Base-by-base conservation (phyloP, 2,888 invertebrate genomes). In the Pheosia tremula region DNA sequence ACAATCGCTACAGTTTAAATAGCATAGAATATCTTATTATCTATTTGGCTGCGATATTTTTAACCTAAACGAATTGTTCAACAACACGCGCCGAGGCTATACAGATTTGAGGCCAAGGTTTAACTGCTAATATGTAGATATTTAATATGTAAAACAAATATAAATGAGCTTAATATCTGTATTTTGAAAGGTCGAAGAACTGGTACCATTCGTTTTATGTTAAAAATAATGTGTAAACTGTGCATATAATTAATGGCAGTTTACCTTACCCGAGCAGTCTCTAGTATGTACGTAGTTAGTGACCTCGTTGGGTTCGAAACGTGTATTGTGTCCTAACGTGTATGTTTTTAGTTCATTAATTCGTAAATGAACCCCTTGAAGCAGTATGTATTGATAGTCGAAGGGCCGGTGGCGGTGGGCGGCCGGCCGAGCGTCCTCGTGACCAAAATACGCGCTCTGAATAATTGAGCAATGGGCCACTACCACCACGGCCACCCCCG, bases 401-500 rank as follows among this genome's bases (percentile, higher is more conserved):
- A 79, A 75, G 77, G 77, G 75, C 78, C 72, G 75, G 69, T 69
- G 72, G 77, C 76, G 79, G 77, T 77, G 79, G 75, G 72, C 69
- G 69, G 75, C 59, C 66, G 74, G 73, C 72, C 78, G 72, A 69
- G 63, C 82, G 91, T 85, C 90, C 90, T 87, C 90, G 88, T 90
- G 89, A 89, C 91, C 89, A 91, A 90, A 92, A 91, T 92, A 92
- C 89, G 84, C 80, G 82, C 76, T 76, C 75, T 92, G 91, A 92
- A 92, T 93, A 86, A 92, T 92, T 90, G 84, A 85, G 79, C 76
- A 74, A 66, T 69, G 74, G 75, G 75, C 77, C 70, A 74, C 82
- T 73, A 71, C 83, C 84, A 77, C 83, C 79, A 62, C 69, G 13
- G 66, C 69, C 76, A 68, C 64, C 71, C 69, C 71, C 75, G 69